A percentile compares a stretch with the other conserved stretches of the same genome.
These are phyloP conservation scores for Vannuccia rotundouncinata DNA, from an alignment of 2,888 invertebrate species.

Conservation along the genomic window DNA sequence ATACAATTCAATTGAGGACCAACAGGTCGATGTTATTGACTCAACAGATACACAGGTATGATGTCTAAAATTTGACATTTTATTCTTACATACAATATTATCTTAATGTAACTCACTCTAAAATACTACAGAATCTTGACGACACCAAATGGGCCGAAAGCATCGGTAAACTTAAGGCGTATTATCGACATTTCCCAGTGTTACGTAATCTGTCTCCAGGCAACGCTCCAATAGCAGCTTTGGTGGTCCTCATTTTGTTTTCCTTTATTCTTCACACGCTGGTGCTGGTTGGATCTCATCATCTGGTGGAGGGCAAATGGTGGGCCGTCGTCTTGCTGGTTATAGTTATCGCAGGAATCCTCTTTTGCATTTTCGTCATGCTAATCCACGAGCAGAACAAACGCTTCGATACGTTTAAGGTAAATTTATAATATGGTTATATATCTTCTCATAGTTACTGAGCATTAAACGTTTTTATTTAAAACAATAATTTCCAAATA, in stretches of 20 bases:
- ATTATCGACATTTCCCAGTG: conserved; percentile 68
- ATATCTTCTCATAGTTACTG: too few species aligned
- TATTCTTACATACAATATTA: background rate
- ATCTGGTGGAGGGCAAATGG: conserved; percentile 62
- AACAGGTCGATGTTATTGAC: conserved; percentile 43
- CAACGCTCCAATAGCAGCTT: conserved; percentile 67
- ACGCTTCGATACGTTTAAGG: conserved; percentile 54
- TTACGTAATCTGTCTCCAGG: conserved; percentile 72
- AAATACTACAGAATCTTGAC: background rate
- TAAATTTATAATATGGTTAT: conserved; percentile 42
- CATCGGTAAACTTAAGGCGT: conserved; percentile 68
- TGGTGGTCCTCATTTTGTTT: conserved; percentile 63
- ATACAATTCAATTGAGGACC: conserved; percentile 43
- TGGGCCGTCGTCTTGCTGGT: conserved; percentile 64
- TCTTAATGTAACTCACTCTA: background rate
- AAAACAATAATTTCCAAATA: too few species aligned
- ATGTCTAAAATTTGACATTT: background rate
- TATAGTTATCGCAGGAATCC: conserved; percentile 46
- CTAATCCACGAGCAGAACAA: conserved; percentile 55
- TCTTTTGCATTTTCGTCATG: conserved; percentile 50
- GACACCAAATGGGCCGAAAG: conserved; percentile 46
- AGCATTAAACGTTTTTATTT: too few species aligned
- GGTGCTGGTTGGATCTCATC: conserved; percentile 61
- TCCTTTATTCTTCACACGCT: conserved; percentile 57
- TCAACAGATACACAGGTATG: conserved; percentile 14